Percentiles rank a stretch among this genome's conserved stretches.
Evolutionary conservation across 2,113 vertebrate genomes (phyloP).

Genomic region (Maccullochella peelii): DNA sequence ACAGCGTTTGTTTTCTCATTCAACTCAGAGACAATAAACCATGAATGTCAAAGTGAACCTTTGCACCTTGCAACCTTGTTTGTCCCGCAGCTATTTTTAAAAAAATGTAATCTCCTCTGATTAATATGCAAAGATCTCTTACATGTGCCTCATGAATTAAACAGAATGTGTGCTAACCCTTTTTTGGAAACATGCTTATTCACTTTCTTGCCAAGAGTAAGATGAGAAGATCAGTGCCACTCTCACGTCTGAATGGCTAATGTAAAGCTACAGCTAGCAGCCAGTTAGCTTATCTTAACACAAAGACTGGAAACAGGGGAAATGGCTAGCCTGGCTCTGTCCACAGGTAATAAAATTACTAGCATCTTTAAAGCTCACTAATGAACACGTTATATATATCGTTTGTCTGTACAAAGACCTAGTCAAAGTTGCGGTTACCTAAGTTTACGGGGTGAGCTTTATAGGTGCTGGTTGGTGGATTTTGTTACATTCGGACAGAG

Average conservation of each 20-base stretch:
- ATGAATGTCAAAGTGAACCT: conserved; percentile 2
- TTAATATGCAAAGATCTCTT: not conserved
- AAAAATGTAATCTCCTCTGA: not conserved
- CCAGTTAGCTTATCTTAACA: not conserved
- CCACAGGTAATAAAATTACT: no score
- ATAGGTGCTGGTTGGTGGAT: no score
- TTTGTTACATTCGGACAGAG: not conserved
- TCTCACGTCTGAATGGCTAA: not conserved
- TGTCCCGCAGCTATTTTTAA: not conserved
- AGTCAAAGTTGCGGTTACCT: no score
- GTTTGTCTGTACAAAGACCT: no score
- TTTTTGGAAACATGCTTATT: not conserved
- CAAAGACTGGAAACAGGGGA: no score
- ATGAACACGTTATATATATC: no score
- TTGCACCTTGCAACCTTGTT: conserved; percentile 15
- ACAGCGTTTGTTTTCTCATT: conserved; percentile 30
- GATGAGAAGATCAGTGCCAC: not conserved
- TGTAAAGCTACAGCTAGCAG: not conserved
- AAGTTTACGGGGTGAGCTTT: no score
- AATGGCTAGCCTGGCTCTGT: not conserved
- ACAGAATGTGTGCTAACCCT: not conserved
- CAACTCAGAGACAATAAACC: conserved; percentile 9
- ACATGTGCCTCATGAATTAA: conserved; percentile 8
- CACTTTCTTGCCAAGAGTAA: not conserved
- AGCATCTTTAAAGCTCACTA: not conserved